phyloP scores from a whole-genome alignment of 1,140 invertebrate species.

The Patella vulgata region DNA sequence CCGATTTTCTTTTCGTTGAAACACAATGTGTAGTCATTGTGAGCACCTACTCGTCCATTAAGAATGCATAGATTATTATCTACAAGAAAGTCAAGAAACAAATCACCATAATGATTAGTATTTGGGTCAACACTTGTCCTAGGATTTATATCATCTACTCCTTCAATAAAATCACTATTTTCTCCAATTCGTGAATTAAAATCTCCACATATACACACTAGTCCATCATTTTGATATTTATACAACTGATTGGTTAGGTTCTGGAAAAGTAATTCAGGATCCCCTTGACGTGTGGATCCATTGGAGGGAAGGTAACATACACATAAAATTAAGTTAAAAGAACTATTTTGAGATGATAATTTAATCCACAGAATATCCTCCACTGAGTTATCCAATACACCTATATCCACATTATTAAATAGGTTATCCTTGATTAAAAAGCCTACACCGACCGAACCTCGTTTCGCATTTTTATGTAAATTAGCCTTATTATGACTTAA shows the following conservation, averaged over 20 bases:
- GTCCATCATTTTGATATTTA: slow-evolving; percentile 11
- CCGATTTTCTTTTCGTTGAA: slow-evolving; percentile 19
- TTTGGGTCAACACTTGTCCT: slow-evolving; percentile 19
- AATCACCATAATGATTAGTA: slow-evolving; percentile 23
- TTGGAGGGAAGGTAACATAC: slow-evolving; percentile 27
- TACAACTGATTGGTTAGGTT: slow-evolving; percentile 16
- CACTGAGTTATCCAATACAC: slow-evolving; percentile 4
- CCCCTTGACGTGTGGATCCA: slow-evolving; percentile 14
- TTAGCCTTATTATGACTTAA: slow-evolving; percentile 17
- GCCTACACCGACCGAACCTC: slow-evolving; percentile 19
- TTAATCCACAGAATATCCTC: slow-evolving; percentile 32
- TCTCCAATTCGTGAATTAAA: slow-evolving; percentile 17
- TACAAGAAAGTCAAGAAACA: slow-evolving; percentile 29
- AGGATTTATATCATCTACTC: slow-evolving; percentile 22
- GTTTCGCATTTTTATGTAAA: slow-evolving; percentile 14
- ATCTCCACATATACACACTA: slow-evolving; percentile 24
- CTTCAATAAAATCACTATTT: slow-evolving; percentile 23
- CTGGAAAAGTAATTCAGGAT: slow-evolving; percentile 12
- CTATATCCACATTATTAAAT: slow-evolving; percentile 6
- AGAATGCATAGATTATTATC: slow-evolving; percentile 26
- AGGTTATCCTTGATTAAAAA: slow-evolving; percentile 17
- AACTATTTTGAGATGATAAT: slow-evolving; percentile 9
- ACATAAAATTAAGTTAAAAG: slow-evolving; percentile 14
- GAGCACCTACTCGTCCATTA: slow-evolving; percentile 21
- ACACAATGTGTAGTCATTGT: slow-evolving; percentile 25